Evolutionary conservation across 2,888 invertebrate genomes (phyloP), one percentile per base, ranked within the genome.

Genomic region (Argyresthia albistria): DNA sequence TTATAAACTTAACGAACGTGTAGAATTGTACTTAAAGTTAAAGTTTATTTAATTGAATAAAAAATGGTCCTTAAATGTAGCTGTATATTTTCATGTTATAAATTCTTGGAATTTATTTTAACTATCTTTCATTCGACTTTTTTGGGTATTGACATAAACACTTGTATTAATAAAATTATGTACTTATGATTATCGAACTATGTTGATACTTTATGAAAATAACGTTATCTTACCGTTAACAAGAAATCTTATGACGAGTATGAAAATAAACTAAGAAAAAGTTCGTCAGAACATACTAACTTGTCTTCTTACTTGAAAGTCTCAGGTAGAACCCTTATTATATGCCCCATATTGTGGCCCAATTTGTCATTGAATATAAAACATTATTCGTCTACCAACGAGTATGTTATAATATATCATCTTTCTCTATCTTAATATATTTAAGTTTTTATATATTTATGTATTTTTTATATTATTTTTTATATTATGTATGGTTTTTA

Each of bases 201-300:
- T 69, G 73, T 78, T 78, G 67, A 60, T 64, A 65, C 59, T 77
- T 76, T 75, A 70, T 76, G 68, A 69, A 52, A 67, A 69, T 70
- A 74, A 75, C 65, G 74, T 80, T 82, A 78, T 76, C 73, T 81
- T 74, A 83, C 76, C 73, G 76, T 83, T 84, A 80, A 70, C 80
- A 81, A 66, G 70, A 71, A 81, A 80, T 84, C 86, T 84, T 86
- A 84, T 86, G 83, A 84, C 70, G 74, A 80, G 74, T 81, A 83
- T 80, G 75, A 78, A 73, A 69, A 66, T 69, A 69, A 76, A 82
- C 78, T 86, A 80, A 81, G 82, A 39, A 47, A 47, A 47, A 47
- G 35, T 47, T 47, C 47, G 47, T 47, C 47, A 7, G 8, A 47
- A 47, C 25, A 25, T 25, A 25, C 2, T 12, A 1, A n/a, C 35